These are phyloP conservation scores for Cyprinodon diabolis DNA, from an alignment of 2,797 vertebrate genomes.

Conservation along the genomic window DNA sequence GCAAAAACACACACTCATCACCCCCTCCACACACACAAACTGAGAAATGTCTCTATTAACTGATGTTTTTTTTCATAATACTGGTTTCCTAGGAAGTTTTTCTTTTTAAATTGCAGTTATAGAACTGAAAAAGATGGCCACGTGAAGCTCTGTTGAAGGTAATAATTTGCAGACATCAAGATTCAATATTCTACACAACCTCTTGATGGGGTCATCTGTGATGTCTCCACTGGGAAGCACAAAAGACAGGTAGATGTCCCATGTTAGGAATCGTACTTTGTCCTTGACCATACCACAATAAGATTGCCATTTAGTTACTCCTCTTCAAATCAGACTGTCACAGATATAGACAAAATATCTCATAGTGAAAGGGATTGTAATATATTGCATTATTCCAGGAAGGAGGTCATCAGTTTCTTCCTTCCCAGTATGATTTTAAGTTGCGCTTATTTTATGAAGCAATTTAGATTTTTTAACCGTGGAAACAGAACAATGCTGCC, in stretches of 20 bases:
- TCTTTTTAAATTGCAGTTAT: not conserved
- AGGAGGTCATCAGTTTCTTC: no score
- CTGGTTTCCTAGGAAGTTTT: not conserved
- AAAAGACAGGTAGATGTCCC: constrained; percentile 1
- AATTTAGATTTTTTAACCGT: no score
- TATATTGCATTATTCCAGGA: no score
- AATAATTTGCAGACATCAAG: not conserved
- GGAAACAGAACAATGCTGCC: no score
- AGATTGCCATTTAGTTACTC: not conserved
- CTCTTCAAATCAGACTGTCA: not conserved
- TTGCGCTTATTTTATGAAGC: no score
- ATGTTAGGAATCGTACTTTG: not conserved
- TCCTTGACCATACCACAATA: not conserved
- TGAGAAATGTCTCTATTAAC: not conserved
- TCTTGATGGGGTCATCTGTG: constrained; percentile 1
- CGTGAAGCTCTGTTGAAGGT: not conserved
- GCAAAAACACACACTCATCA: not conserved
- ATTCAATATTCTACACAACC: not conserved
- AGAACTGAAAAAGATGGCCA: not conserved
- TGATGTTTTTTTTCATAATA: not conserved
- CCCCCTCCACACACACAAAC: not conserved
- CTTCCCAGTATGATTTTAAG: no score
- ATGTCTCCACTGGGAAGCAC: not conserved
- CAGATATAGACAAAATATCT: not conserved
- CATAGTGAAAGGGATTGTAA: no score